Evolutionary conservation across 2,113 vertebrate genomes (phyloP), one percentile per base, ranked within the genome.

Genomic region (Kryptolebias marmoratus): DNA sequence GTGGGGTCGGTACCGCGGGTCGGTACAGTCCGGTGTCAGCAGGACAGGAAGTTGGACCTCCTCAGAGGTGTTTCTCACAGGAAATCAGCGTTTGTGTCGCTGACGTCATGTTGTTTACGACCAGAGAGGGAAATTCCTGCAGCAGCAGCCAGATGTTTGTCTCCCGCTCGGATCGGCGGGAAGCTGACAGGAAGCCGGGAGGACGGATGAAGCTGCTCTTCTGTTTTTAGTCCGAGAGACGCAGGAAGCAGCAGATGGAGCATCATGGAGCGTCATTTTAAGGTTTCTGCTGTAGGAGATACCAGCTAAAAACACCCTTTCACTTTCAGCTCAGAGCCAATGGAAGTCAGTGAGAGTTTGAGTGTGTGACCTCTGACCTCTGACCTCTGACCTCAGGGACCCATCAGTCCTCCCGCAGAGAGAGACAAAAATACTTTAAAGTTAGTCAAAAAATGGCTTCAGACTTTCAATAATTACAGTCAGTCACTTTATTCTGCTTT

Each of bases 21-120:
- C 47, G 0, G 16, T 16, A 9, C 22, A 2, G 45, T 42, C 39
- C 1, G 39, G 39, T 32, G 77, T 71, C 66, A 64, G 54, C 79
- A 50, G 68, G 65, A 85, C 80, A 80, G 80, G 84, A 83, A 77
- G 77, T 45, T 56, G 64, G 70, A 44, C 67, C 45, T 71, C 71
- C 4, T 16, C 64, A 44, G 59, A 85, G 63, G 39, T 30, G 58
- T 64, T 68, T 45, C 54, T 82, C 55, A 32, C 53, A 69, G 68
- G 75, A 84, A 84, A 27, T 22, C 52, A 3, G 67, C 53, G 56
- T 53, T 49, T 64, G 57, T 31, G 11, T 70, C 30, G 60, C n/a
- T 75, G 68, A 69, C 45, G 45, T 79, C 68, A 73, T 31, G 36
- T n/a, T 76, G 83, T 85, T 80, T 85, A 82, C 68, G n/a, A 50